Evolutionary conservation across 1,140 invertebrate species (phyloP).

Genomic region (Coptotermes formosanus): DNA sequence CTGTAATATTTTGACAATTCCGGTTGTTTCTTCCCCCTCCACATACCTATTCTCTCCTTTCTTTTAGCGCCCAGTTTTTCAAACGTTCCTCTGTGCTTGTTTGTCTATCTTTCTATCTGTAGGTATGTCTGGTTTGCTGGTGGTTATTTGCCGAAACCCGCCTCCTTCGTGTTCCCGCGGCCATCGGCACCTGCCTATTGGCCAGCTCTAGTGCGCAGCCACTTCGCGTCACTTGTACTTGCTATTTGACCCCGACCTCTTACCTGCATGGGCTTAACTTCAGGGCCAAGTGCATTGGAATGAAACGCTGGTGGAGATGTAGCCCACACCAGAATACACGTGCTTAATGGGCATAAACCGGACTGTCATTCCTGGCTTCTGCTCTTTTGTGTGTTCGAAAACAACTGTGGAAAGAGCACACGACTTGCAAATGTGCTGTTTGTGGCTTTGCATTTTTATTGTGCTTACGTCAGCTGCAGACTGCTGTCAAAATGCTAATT

Average conservation of each 20-base stretch:
- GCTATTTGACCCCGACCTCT: slow-evolving; percentile 16
- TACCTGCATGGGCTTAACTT: slow-evolving; percentile 14
- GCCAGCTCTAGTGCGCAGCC: not conserved
- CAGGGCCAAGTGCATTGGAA: not conserved
- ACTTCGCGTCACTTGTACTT: slow-evolving; percentile 7
- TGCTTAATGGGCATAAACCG: too few relatives aligned
- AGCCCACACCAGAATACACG: not conserved
- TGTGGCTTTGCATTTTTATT: too few relatives aligned
- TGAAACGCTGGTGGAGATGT: not conserved
- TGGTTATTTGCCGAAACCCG: slow-evolving; percentile 10
- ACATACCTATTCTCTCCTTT: not conserved
- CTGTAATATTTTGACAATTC: not conserved
- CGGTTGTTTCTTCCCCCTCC: not conserved
- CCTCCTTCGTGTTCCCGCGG: slow-evolving; percentile 10
- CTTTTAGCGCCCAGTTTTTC: slow-evolving; percentile 10
- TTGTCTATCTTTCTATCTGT: slow-evolving; percentile 19
- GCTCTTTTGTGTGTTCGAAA: too few relatives aligned
- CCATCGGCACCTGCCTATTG: slow-evolving; percentile 9
- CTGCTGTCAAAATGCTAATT: too few relatives aligned
- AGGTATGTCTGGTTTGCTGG: slow-evolving; percentile 14
- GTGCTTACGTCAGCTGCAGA: too few relatives aligned
- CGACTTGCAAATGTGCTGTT: too few relatives aligned
- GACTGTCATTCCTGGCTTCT: too few relatives aligned
- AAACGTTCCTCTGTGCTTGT: not conserved
- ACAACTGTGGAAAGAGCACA: too few relatives aligned